Conservation (phyloP, 2,797 vertebrate species). For the Mycteria americana region DNA sequence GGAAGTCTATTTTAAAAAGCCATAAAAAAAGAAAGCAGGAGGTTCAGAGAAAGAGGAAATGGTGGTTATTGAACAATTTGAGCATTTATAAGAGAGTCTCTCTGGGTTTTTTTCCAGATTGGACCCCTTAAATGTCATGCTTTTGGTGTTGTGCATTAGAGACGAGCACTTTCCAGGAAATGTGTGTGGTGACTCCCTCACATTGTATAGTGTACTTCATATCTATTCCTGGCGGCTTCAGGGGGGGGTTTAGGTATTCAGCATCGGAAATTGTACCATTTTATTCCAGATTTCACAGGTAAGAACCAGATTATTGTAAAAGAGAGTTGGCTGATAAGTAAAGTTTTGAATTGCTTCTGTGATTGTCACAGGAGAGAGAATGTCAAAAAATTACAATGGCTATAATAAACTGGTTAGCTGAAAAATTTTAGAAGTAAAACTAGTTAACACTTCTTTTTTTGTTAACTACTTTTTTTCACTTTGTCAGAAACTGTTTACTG, state of each 20-base stretch:
- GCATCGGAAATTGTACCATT: conserved; percentile 52
- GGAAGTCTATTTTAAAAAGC: not conserved
- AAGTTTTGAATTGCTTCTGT: conserved; percentile 61
- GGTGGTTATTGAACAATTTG: not conserved
- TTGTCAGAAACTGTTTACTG: conserved; percentile 63
- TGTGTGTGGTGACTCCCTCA: not conserved
- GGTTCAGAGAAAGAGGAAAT: not conserved
- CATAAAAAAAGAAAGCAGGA: not conserved
- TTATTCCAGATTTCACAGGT: conserved; percentile 66
- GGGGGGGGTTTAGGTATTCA: conserved; percentile 55
- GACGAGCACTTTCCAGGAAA: not conserved
- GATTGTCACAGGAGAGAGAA: conserved; percentile 55
- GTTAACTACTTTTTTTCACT: conserved; percentile 3
- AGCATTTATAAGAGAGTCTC: not conserved
- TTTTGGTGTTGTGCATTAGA: not conserved
- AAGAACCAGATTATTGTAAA: conserved; percentile 64
- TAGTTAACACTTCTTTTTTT: not conserved
- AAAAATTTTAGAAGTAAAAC: conserved; percentile 68
- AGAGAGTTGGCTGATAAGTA: conserved; percentile 62
- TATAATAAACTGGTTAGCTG: not conserved
- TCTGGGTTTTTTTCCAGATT: not conserved
- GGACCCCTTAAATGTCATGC: not conserved
- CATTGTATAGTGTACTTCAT: not conserved
- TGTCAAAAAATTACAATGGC: conserved; percentile 28
- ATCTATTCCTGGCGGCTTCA: conserved; percentile 31